Percentiles rank a stretch among this genome's conserved stretches.
phyloP scores from a whole-genome alignment of 2,113 vertebrate genomes.

The Prionailurus bengalensis region DNA sequence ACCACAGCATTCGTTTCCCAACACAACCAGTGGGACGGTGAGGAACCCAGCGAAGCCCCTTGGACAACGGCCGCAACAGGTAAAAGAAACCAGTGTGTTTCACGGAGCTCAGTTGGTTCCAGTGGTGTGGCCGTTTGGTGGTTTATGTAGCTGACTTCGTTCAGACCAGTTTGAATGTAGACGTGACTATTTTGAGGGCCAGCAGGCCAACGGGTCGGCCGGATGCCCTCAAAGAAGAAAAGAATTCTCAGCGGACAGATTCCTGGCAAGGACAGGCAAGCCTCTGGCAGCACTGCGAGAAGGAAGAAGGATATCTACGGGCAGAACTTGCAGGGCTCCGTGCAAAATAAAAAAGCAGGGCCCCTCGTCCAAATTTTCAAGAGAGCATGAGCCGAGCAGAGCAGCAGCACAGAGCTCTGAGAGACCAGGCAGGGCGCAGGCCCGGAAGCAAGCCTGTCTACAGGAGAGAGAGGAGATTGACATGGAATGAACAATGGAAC shows the following conservation, averaged over 20 bases:
- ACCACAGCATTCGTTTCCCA: background rate
- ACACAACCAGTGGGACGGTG: background rate
- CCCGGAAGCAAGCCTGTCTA: fast-evolving
- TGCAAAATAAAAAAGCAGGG: background rate
- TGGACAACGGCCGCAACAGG: background rate
- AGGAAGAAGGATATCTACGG: background rate
- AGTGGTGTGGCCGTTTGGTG: background rate
- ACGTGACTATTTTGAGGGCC: background rate
- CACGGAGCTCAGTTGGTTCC: background rate
- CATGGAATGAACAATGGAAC: background rate
- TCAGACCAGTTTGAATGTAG: background rate
- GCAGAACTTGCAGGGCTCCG: background rate
- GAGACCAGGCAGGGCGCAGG: fast-evolving
- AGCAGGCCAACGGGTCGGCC: background rate
- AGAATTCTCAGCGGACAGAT: background rate
- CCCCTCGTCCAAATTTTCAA: background rate
- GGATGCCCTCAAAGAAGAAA: background rate
- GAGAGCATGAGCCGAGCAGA: fast-evolving
- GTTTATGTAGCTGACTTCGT: background rate
- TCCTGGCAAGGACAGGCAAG: background rate
- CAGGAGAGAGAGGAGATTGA: background rate
- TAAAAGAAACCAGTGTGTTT: background rate
- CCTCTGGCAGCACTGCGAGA: background rate
- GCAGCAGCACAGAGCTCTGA: fast-evolving
- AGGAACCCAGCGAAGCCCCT: background rate